Conservation (phyloP, 2,797 vertebrate genomes). For the Apogon hyalosoma region DNA sequence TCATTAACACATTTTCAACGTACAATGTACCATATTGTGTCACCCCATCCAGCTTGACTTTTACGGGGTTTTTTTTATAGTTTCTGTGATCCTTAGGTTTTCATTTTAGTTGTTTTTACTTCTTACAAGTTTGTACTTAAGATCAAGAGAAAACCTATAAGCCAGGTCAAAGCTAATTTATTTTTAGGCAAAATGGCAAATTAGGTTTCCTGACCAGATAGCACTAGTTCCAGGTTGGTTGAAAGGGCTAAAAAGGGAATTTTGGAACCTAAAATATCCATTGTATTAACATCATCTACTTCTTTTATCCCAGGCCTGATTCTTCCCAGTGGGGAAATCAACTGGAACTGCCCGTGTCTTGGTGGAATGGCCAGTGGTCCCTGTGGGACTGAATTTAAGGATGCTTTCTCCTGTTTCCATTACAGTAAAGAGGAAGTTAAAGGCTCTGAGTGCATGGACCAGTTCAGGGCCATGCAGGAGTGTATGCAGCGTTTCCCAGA, state of each 20-base stretch:
- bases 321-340: slow-evolving; percentile 92
- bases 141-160: no score
- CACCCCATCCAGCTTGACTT: no score
- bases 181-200: neutral
- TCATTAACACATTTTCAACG: no score
- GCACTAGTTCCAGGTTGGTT: no score
- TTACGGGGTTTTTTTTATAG: no score
- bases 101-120: no score
- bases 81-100: no score
- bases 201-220: no score
- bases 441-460: slow-evolving; percentile 92
- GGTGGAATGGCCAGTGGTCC: slow-evolving; percentile 96
- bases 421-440: slow-evolving; percentile 92
- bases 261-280: neutral
- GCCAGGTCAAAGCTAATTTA: no score
- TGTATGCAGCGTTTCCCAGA: slow-evolving; percentile 95
- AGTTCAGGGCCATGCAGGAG: slow-evolving; percentile 93
- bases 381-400: slow-evolving; percentile 94
- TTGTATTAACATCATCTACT: neutral
- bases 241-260: no score
- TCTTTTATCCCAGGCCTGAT: slow-evolving; percentile 87
- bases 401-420: slow-evolving; percentile 96
- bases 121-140: no score
- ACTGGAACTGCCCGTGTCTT: slow-evolving; percentile 95
- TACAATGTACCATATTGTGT: no score